Conservation (phyloP, 2,888 invertebrate genomes). For the Nezara viridula region DNA sequence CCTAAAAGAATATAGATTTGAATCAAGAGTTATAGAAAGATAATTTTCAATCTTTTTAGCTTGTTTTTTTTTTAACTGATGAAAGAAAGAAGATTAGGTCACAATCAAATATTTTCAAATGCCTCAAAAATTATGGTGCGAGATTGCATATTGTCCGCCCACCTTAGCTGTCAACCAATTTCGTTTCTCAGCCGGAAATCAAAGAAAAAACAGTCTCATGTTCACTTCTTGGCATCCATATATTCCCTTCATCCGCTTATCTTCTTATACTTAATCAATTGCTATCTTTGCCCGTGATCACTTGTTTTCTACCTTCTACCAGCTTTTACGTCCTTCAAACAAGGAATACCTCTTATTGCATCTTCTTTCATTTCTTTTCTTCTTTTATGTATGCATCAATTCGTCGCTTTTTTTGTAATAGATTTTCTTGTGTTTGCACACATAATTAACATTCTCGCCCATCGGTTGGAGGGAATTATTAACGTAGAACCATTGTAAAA, state of each 20-base stretch:
- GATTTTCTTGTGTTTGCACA: not conserved
- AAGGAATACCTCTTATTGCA: not conserved
- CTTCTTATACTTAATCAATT: not conserved
- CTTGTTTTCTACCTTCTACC: not conserved
- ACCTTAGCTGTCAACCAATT: not conserved
- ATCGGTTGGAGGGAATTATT: not conserved
- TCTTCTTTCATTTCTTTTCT: not conserved
- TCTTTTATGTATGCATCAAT: not conserved
- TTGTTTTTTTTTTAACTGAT: no score
- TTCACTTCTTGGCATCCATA: not conserved
- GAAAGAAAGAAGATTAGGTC: not conserved
- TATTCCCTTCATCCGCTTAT: slow-evolving; percentile 29
- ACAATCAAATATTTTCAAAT: not conserved
- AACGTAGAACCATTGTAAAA: not conserved
- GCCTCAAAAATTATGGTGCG: not conserved
- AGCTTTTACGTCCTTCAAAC: not conserved
- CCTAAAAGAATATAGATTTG: no score
- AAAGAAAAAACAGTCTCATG: not conserved
- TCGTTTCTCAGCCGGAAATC: not conserved
- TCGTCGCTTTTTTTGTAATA: not conserved
- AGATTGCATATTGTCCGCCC: not conserved
- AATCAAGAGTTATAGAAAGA: no score
- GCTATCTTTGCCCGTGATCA: not conserved
- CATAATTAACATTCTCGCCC: not conserved
- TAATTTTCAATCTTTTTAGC: no score